Evolutionary conservation across 2,888 invertebrate genomes (phyloP), one percentile per base, ranked within the genome.

Genomic region (Euzophera pinguis): DNA sequence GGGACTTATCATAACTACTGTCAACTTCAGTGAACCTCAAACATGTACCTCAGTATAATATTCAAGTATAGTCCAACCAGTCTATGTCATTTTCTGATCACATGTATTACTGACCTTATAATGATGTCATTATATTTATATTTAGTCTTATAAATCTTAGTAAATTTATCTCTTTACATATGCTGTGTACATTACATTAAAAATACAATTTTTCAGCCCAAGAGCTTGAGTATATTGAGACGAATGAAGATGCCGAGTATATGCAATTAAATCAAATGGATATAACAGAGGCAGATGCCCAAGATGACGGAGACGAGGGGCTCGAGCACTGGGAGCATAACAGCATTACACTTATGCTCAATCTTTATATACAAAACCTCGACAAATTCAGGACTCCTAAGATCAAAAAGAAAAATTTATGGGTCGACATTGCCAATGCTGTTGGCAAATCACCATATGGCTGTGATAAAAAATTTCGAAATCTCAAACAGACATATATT

Each of bases 401-500:
- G 75, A 81, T 87, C 1, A 86, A 78, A 48, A 90, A 90, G 65
- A 90, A 87, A 55, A 84, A 80, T 73, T 75, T 89, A 0, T 90
- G 90, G 90, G 67, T 76, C 0, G 84, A 87, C 8, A 85, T 89
- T 29, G 73, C 78, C 0, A 73, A 72, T 47, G 73, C 71, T 1
- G 73, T 89, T 1, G 84, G 84, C 0, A 85, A 86, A 65, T 74
- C 78, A 1, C 84, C 89, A 1, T 84, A 87, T 8, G 73, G 78
- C 49, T 90, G 89, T 61, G 88, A 89, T 57, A 89, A 87, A 58
- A 90, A 90, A 60, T 89, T 89, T 61, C 72, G 90, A 53, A 90
- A 90, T 63, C 65, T 90, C 41, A 90, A 90, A 63, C 81, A 82
- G 60, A 90, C 89, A 3, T 90, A 89, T 57, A 69, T 89, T 12